A percentile compares a stretch with the other conserved stretches of the same genome.
Evolutionary conservation across 1,140 invertebrate species (phyloP).

Genomic region (Venustaconcha ellipsiformis): DNA sequence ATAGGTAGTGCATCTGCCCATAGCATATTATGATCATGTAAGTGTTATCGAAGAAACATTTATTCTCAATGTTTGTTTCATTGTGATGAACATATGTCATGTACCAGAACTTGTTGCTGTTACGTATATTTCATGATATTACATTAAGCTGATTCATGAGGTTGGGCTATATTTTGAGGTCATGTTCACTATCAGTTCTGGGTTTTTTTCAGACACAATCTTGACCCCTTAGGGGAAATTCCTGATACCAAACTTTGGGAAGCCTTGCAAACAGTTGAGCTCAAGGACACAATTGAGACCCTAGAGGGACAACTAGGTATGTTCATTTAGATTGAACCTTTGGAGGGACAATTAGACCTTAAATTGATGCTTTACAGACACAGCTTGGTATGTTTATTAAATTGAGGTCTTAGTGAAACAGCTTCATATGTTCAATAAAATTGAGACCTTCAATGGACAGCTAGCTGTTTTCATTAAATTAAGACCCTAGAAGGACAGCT

Average conservation of each 20-base stretch:
- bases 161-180: not conserved
- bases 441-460: no score
- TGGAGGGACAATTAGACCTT: no score
- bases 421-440: no score
- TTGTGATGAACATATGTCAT: no score
- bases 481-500: constrained; percentile 50
- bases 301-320: constrained; percentile 57
- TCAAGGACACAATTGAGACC: constrained; percentile 69
- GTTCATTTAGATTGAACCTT: not conserved
- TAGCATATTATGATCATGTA: no score
- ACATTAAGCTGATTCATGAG: no score
- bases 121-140: no score
- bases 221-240: constrained; percentile 76
- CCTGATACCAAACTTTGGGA: constrained; percentile 76
- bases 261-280: constrained; percentile 73
- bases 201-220: constrained; percentile 69
- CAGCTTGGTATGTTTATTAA: not conserved
- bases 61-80: no score
- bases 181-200: not conserved
- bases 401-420: not conserved
- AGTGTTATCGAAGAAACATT: no score
- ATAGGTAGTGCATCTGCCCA: no score
- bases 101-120: no score
- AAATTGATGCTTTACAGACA: not conserved
- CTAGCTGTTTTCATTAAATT: constrained; percentile 21